phyloP scores from a whole-genome alignment of 2,888 invertebrate genomes.

The Leistus spinibarbis region DNA sequence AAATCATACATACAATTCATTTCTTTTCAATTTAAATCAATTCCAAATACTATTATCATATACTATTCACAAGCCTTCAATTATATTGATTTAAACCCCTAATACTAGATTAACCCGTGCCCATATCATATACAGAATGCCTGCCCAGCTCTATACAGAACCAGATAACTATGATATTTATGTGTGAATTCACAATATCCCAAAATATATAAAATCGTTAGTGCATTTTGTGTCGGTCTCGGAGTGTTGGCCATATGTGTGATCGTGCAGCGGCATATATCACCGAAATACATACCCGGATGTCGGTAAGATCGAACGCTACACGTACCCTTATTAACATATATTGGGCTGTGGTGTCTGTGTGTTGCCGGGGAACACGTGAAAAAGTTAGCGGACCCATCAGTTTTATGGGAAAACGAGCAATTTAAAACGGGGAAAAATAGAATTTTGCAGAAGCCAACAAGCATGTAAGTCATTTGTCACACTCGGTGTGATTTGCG shows the following conservation, averaged over 20 bases:
- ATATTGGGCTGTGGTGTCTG: neutral
- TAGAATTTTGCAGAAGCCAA: neutral
- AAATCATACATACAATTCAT: no score
- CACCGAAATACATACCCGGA: neutral
- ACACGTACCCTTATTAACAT: conserved; percentile 16
- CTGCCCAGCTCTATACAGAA: no score
- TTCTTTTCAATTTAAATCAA: no score
- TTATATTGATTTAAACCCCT: no score
- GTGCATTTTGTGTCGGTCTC: neutral
- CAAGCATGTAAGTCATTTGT: neutral
- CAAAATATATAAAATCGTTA: neutral
- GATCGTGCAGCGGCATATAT: neutral
- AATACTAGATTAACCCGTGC: no score
- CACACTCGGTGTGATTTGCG: neutral
- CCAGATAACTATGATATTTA: no score
- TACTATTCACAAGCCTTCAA: no score
- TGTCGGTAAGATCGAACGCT: conserved; percentile 7
- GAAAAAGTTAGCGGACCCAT: neutral
- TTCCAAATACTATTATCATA: no score
- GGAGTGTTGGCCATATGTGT: conserved; percentile 19
- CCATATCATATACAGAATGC: no score
- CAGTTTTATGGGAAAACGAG: conserved; percentile 22
- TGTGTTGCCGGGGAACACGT: neutral
- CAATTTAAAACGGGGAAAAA: conserved; percentile 1
- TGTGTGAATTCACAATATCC: no score